Percentiles rank a stretch among this genome's conserved stretches.
phyloP scores from a whole-genome alignment of 2,797 vertebrate species.

The Macroramphosus scolopax region DNA sequence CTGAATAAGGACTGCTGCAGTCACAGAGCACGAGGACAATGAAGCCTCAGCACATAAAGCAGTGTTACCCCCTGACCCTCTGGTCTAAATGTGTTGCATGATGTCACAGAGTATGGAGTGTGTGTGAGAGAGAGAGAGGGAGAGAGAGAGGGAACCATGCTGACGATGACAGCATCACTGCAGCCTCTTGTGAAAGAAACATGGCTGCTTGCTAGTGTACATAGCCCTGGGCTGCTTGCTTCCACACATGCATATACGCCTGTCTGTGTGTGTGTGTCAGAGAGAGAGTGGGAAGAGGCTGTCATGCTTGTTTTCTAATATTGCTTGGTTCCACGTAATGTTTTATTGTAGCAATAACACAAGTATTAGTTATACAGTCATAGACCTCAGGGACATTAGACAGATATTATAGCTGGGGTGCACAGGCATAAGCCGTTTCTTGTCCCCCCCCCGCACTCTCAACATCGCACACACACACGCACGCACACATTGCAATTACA shows the following conservation, averaged over 20 bases:
- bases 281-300: constrained; percentile 42
- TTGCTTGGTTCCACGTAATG: constrained; percentile 52
- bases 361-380: constrained; percentile 66
- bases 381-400: constrained; percentile 54
- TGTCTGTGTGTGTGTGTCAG: constrained; percentile 29
- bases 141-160: constrained; percentile 39
- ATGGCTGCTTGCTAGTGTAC: constrained; percentile 70
- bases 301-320: constrained; percentile 68
- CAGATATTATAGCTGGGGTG: constrained; percentile 46
- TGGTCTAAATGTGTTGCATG: constrained; percentile 58
- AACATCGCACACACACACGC: constrained; percentile 1
- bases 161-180: constrained; percentile 59
- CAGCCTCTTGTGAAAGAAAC: constrained; percentile 67
- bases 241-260: constrained; percentile 46
- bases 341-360: constrained; percentile 65
- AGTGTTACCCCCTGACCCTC: constrained; percentile 60
- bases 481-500: constrained; percentile 22
- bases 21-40: constrained; percentile 46
- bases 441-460: constrained; percentile 3
- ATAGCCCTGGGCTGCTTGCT: constrained; percentile 66
- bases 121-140: constrained; percentile 14
- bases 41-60: constrained; percentile 50
- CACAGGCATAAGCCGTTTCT: constrained; percentile 36
- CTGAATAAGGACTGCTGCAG: constrained; percentile 40
- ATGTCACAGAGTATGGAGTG: constrained; percentile 49